phyloP scores from a whole-genome alignment of 2,797 vertebrate genomes.

The Micromesistius poutassou region DNA sequence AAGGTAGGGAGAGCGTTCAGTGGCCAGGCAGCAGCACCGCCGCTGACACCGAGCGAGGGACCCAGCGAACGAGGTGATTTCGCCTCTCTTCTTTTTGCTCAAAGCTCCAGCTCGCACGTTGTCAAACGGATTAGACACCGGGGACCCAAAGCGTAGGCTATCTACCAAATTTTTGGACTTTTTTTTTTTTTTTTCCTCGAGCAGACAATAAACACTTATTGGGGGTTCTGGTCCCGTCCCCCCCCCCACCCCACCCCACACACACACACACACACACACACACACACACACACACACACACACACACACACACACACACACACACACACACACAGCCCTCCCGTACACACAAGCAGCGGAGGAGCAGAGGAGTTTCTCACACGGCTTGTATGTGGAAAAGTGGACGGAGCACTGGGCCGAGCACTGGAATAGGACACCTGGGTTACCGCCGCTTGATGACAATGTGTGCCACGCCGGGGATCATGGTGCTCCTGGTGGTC shows the following conservation, averaged over 20 bases:
- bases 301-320: background rate
- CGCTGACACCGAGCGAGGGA: no score
- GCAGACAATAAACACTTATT: no score
- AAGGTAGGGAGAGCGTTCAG: no score
- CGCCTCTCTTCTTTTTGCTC: no score
- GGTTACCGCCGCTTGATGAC: conserved; percentile 71
- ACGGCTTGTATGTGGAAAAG: conserved; percentile 79
- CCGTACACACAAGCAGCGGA: conserved; percentile 40
- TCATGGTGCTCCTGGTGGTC: conserved; percentile 78
- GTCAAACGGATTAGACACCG: no score
- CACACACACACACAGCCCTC: conserved; percentile 4
- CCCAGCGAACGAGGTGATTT: no score
- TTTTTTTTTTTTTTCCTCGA: background rate
- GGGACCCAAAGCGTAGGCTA: background rate
- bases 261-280: no score
- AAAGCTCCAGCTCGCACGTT: no score
- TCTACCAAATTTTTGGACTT: conserved; percentile 29
- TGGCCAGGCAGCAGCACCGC: no score
- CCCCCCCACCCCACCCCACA: no score
- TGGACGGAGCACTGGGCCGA: conserved; percentile 69
- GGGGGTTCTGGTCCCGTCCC: no score
- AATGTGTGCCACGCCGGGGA: conserved; percentile 79
- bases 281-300: background rate
- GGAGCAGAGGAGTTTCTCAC: conserved; percentile 45
- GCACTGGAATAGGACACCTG: conserved; percentile 77